Evolutionary conservation across 2,888 invertebrate genomes (phyloP), one percentile per base, ranked within the genome.

Genomic region (Dynastes tityus): DNA sequence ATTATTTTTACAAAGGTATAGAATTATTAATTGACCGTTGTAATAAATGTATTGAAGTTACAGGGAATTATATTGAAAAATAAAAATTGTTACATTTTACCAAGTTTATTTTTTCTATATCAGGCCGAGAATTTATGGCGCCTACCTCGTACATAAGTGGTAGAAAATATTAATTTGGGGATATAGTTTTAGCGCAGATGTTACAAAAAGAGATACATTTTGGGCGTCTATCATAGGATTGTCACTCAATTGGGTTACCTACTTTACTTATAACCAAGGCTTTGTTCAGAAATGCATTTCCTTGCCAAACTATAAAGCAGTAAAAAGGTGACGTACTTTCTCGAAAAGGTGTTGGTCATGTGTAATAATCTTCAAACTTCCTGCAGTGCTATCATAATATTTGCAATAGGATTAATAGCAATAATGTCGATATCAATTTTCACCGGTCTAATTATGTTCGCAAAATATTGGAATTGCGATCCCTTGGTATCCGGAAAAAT

Each of bases 391-490:
- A 32, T 77, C n/a, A 61, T 85, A 2, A 80, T 81, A 11, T 85
- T 83, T 78, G 53, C 68, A 16, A 49, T 76, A n/a, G 78, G 78
- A 22, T 16, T 68, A 32, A 58, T 78, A n/a, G 2, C 32, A 37
- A 70, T 76, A 16, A 37, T 67, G 8, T 83, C 90, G 6, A 81
- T 92, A 2, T 91, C 92, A 0, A 90, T 91, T 75, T 89, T 91
- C 37, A 90, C 91, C 49, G 94, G 94, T 0, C 85, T 94, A 29
- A 90, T 92, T 0, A 87, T 94, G 81, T 93, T 92, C 82, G 91
- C 93, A 0, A 92, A 91, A 88, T 94, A 93, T 83, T 90, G 91
- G 78, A 90, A 91, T 3, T 94, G 94, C 81, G 94, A 94, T 87
- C 94, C 93, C 0, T 84, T 93, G 0, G 85, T 89, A 16, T 90